Evolutionary conservation across 1,140 invertebrate genomes (phyloP).

Genomic region (Listronotus oregonensis): DNA sequence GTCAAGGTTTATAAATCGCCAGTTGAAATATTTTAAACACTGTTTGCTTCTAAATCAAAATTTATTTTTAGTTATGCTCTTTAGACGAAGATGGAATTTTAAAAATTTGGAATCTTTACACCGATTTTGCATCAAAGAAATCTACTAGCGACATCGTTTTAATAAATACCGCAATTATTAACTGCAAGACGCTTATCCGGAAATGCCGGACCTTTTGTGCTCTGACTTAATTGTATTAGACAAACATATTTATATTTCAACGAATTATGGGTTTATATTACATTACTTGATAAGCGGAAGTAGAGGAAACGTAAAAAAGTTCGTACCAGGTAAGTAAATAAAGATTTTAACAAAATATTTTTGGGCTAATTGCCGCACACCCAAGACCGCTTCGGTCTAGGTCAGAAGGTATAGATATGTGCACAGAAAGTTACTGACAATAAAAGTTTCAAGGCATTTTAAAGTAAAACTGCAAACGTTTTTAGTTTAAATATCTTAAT

Average conservation of each 20-base stretch:
- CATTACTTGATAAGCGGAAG: conserved; percentile 45
- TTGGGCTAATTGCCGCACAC: no score
- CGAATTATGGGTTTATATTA: conserved; percentile 50
- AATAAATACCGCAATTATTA: conserved; percentile 40
- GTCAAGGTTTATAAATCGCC: no score
- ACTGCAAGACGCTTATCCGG: conserved; percentile 40
- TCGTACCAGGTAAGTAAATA: conserved; percentile 39
- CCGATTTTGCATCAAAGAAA: conserved; percentile 19
- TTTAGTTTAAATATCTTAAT: no score
- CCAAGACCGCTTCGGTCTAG: no score
- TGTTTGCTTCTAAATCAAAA: no score
- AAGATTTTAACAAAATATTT: no score
- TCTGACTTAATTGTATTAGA: conserved; percentile 44
- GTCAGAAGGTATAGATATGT: no score
- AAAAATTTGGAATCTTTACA: conserved; percentile 47
- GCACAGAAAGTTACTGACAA: no score
- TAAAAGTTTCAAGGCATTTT: no score
- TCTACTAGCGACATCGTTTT: conserved; percentile 31
- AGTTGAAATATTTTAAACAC: no score
- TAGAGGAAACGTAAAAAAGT: conserved; percentile 43
- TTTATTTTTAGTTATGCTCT: conserved; percentile 43
- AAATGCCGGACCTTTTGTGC: conserved; percentile 47
- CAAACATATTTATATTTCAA: conserved; percentile 49
- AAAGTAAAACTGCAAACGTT: no score
- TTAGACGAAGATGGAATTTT: conserved; percentile 48